A percentile compares a stretch with the other conserved stretches of the same genome.
These are phyloP conservation scores for Elephas maximus DNA, from an alignment of 2,113 vertebrate genomes.

Conservation along the genomic window DNA sequence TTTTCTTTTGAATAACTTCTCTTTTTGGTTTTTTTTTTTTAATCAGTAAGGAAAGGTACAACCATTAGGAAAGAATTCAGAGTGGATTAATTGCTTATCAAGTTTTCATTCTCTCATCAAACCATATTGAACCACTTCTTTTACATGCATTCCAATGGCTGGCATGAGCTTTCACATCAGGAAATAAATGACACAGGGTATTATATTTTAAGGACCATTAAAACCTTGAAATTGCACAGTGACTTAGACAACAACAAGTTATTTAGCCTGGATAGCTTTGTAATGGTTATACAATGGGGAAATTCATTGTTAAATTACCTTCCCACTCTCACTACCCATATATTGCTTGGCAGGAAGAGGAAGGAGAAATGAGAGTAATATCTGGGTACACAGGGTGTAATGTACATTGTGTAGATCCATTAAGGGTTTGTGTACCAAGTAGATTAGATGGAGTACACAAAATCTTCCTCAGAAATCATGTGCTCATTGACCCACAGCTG, in stretches of 20 bases:
- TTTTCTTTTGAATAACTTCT: conserved; percentile 76
- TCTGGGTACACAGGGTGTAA: background rate
- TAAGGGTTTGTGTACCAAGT: background rate
- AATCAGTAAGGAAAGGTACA: conserved; percentile 66
- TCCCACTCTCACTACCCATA: conserved; percentile 66
- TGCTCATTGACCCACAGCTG: background rate
- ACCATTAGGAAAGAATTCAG: conserved; percentile 64
- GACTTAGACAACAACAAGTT: conserved; percentile 76
- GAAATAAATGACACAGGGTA: conserved; percentile 73
- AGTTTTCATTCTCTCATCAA: conserved; percentile 73
- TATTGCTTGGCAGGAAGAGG: conserved; percentile 26
- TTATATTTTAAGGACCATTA: conserved; percentile 79
- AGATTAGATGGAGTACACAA: conserved; percentile 49
- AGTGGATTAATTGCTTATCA: conserved; percentile 79
- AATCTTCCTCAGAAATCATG: conserved; percentile 47
- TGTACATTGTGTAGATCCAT: conserved; percentile 57
- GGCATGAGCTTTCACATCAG: conserved; percentile 65
- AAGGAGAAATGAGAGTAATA: conserved; percentile 63
- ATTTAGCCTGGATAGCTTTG: conserved; percentile 74
- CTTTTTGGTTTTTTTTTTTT: background rate
- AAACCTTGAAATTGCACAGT: conserved; percentile 77
- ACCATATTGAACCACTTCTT: conserved; percentile 66
- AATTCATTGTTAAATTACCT: conserved; percentile 79
- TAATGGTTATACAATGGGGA: conserved; percentile 63
- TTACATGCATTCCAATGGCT: conserved; percentile 68